Base-by-base conservation (phyloP, 2,113 vertebrate species). In the Pseudopipra pipra region DNA sequence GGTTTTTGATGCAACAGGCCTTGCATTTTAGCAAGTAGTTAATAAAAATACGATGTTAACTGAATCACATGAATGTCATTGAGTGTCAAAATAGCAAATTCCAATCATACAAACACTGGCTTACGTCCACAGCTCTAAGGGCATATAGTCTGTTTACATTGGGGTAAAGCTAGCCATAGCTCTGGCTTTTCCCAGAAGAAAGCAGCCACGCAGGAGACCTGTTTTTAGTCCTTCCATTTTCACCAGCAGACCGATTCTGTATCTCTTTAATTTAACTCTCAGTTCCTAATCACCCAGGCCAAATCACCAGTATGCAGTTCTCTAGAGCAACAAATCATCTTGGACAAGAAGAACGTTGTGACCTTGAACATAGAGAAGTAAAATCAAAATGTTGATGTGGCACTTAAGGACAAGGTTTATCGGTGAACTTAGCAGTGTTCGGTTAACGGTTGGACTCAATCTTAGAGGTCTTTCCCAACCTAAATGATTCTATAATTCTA, bases 241-340 rank as follows among this genome's bases (percentile, higher is more conserved):
- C 31, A 54, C 21, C 31, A 80, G 21, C 8, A 79, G 31, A 56
- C 41, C n/a, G 12, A 12, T 72, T 91, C 58, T 68, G 44, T 25
- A 27, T 21, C 22, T 77, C 23, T 86, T 14, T 70, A 65, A 24
- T 55, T 72, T 58, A 39, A 7, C 13, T 17, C 30, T 51, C 46
- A 55, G 30, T n/a, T 88, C 35, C 23, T 66, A 70, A 78, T 12
- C 12, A 24, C 24, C 20, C 31, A 54, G 12, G 14, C 20, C 21
- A 54, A 74, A 74, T 30, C 0, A 2, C 13, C 61, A 54, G 28
- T 21, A 39, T 28, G 17, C 0, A 0, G 16, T 71, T 44, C 37
- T 27, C 15, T 44, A 75, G 18, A 66, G 52, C 16, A 62, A 68
- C 0, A 0, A 59, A 49, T 30, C 8, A 14, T 55, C 67, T 87